Conservation (phyloP, 2,797 vertebrate species). For the Clarias laeviceps region DNA sequence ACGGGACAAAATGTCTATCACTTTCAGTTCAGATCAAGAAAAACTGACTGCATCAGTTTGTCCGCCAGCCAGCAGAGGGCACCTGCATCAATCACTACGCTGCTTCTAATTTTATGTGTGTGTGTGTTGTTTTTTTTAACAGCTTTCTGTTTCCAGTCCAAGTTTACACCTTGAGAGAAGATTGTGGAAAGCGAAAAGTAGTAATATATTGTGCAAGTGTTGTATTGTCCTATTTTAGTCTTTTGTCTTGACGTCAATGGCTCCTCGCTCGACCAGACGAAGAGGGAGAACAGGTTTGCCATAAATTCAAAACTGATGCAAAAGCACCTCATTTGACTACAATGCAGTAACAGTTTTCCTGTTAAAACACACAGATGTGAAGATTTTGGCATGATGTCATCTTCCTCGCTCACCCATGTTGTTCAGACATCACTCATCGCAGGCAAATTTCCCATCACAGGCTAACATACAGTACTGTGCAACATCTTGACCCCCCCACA, state of each 20-base stretch:
- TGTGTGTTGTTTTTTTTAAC: neutral
- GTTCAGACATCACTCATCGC: neutral
- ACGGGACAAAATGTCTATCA: neutral
- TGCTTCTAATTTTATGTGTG: neutral
- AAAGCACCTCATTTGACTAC: neutral
- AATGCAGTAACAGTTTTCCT: neutral
- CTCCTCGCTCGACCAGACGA: neutral
- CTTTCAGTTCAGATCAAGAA: neutral
- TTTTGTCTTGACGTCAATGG: neutral
- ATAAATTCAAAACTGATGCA: neutral
- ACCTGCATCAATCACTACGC: neutral
- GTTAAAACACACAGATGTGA: neutral
- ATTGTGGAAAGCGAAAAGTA: neutral
- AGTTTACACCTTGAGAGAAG: neutral
- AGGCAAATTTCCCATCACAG: neutral
- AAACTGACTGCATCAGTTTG: neutral
- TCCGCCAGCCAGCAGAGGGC: constrained; percentile 31
- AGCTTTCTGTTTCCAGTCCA: neutral
- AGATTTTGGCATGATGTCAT: neutral
- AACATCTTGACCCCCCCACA: too few relatives aligned
- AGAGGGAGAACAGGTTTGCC: constrained; percentile 22
- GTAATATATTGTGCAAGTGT: neutral
- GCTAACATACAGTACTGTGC: neutral
- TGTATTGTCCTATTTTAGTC: neutral
- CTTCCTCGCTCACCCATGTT: neutral